These are phyloP conservation scores for Melanotaenia trifasciata DNA, from an alignment of 2,797 vertebrate species.

Conservation along the genomic window DNA sequence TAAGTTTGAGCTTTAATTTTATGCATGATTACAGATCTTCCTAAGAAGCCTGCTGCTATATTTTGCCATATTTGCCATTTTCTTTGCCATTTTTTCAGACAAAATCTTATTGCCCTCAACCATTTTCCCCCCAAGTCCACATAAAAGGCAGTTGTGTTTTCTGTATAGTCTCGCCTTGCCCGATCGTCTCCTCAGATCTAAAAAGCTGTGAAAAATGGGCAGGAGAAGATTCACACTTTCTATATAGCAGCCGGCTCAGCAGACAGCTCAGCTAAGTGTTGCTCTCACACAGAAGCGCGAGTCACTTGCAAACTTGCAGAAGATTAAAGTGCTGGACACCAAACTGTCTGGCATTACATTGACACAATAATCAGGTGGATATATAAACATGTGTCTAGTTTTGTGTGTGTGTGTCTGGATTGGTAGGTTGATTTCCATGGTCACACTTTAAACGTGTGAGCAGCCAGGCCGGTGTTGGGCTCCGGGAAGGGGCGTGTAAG, in stretches of 20 bases:
- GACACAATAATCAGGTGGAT: slow-evolving; percentile 30
- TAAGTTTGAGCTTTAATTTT: background rate
- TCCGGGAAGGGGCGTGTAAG: slow-evolving; percentile 36
- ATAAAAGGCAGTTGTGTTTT: slow-evolving; percentile 27
- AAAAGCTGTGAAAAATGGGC: background rate
- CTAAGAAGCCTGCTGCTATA: background rate
- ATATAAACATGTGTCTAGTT: background rate
- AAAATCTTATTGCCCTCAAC: background rate
- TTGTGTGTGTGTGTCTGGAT: slow-evolving; percentile 19
- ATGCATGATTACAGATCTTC: background rate
- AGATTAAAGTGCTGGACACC: slow-evolving; percentile 14
- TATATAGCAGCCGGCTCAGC: background rate
- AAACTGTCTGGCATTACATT: slow-evolving; percentile 18
- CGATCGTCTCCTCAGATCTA: slow-evolving; percentile 8
- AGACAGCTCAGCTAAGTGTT: slow-evolving; percentile 23
- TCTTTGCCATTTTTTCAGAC: background rate
- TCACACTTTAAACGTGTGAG: slow-evolving; percentile 27
- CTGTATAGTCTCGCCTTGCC: slow-evolving; percentile 28
- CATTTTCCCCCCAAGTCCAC: slow-evolving; percentile 10
- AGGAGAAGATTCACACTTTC: slow-evolving; percentile 8
- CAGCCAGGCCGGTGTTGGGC: slow-evolving; percentile 24
- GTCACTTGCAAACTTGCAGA: slow-evolving; percentile 11
- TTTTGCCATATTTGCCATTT: too few relatives aligned
- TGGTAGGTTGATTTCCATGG: slow-evolving; percentile 25
- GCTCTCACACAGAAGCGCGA: slow-evolving; percentile 17